A percentile compares a stretch with the other conserved stretches of the same genome.
phyloP scores from a whole-genome alignment of 2,888 invertebrate genomes.

The Trisateles emortualis region DNA sequence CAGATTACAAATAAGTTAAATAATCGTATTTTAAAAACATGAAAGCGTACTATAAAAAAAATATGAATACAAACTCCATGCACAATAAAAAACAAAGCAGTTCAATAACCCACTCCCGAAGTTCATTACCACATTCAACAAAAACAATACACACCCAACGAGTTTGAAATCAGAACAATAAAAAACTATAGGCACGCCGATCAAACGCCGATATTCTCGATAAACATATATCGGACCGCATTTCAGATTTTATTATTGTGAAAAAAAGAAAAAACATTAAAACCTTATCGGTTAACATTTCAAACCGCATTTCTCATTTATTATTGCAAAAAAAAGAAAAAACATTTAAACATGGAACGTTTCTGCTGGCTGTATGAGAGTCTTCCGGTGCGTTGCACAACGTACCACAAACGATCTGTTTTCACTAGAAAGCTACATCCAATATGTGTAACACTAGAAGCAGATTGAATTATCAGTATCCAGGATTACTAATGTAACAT shows the following conservation, averaged over 20 bases:
- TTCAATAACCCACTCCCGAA: conserved; percentile 16
- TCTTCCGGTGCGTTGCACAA: conserved; percentile 79
- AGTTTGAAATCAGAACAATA: conserved; percentile 23
- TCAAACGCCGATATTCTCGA: conserved; percentile 4
- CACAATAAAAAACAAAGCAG: conserved; percentile 6
- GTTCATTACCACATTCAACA: conserved; percentile 30
- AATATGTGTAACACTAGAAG: conserved; percentile 80
- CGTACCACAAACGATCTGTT: conserved; percentile 73
- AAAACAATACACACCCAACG: conserved; percentile 25
- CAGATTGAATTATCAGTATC: conserved; percentile 63
- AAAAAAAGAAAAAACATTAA: conserved; percentile 24
- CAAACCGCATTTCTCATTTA: conserved; percentile 29
- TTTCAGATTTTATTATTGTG: conserved; percentile 27
- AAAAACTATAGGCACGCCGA: too few species aligned
- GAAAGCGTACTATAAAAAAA: too few species aligned
- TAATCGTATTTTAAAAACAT: too few species aligned
- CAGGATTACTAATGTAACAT: conserved; percentile 40
- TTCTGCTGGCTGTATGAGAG: conserved; percentile 38
- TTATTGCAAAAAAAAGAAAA: conserved; percentile 29
- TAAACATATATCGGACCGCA: conserved; percentile 18
- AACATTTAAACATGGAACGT: conserved; percentile 13
- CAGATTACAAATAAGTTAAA: too few species aligned
- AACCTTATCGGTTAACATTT: too few species aligned
- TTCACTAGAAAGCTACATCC: conserved; percentile 80
- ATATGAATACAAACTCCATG: background rate